Evolutionary conservation across 92 coral and sea anemone species (phyloP), one percentile per base, ranked within the genome.

Genomic region (Epizoanthus rinbou): DNA sequence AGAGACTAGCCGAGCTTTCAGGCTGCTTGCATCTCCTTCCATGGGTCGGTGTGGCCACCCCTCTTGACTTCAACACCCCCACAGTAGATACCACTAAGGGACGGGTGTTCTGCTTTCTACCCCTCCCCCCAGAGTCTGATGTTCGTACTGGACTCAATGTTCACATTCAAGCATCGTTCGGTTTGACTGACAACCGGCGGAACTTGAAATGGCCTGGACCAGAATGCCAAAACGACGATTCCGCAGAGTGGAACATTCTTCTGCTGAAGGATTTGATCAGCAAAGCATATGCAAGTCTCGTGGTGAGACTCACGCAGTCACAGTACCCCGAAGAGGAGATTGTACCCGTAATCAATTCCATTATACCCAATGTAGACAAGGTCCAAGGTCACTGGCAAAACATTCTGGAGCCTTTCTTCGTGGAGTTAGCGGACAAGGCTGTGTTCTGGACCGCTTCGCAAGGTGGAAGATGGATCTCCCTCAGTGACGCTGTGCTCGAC

Each of bases 41-140:
- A 14, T 95, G 98, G 98, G 96, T 93, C 28, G 98, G 98, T 18
- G 95, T 94, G 31, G 98, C 98, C 1, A 86, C 88, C 23, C 84
- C 98, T n/a, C 68, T 95, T 57, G 85, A 86, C 57, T 75, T 72
- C 22, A 76, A 82, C 58, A 85, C 41, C n/a, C 43, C 57, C 52
- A 75, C 88, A 76, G 70, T 84, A 17, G 84, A 85, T 57, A 58
- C 60, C 31, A 74, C 82, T 57, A 84, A 88, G 28, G 98, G 98
- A 24, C 87, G 98, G 37, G 93, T 95, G 16, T 95, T 93, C 68
- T 95, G 96, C 31, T 95, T 89, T 79, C 86, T 95, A 41, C 98
- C 98, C 50, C 87, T 95, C 5, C 98, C 98, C 19, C 85, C 87
- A 28, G 98, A 95, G 85, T 92, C 97, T 8, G 98, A 93, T 52